Evolutionary conservation across 2,797 vertebrate species (phyloP), one percentile per base, ranked within the genome.

Genomic region (Echeneis naucrates): DNA sequence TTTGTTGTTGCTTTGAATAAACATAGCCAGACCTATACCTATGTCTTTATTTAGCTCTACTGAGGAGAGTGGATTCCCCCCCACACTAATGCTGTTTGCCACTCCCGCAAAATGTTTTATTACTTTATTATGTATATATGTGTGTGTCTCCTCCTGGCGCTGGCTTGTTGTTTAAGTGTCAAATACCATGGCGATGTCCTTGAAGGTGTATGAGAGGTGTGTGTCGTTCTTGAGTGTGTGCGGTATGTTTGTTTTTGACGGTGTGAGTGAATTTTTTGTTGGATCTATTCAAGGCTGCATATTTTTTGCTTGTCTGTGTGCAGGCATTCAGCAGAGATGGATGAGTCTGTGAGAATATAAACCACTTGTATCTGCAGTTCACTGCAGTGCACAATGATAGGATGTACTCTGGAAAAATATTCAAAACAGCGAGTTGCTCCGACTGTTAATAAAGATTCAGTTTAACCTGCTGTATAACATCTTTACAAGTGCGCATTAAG

Each of bases 401-500:
- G 48, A 60, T 16, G 53, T 19, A 48, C 44, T 40, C n/a, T 12
- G 33, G 13, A 12, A 58, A 48, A 30, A 35, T 27, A 16, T 17
- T 27, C 44, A 27, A 47, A 63, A 63, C 66, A 24, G 47, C 4
- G 58, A 64, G 57, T 50, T 17, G 32, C 30, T 51, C 24, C 11
- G 60, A 48, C 58, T 68, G 75, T 78, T 84, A 72, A 81, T 82
- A 81, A 74, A 87, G 86, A 83, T 90, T 83, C 47, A 55, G 58
- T 84, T 89, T 81, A 84, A 89, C 86, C 82, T 62, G 76, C 47
- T 1, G 27, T 68, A 40, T 75, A 76, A 82, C 82, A 82, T 75
- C 82, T 85, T 69, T 81, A 81, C 83, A 75, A 84, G 78, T 80
- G 81, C 51, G 23, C 87, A 87, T 87, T 70, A 82, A 72, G 73